A percentile compares a stretch with the other conserved stretches of the same genome.
phyloP scores from a whole-genome alignment of 2,888 invertebrate genomes.

The Caenorhabditis sp. region DNA sequence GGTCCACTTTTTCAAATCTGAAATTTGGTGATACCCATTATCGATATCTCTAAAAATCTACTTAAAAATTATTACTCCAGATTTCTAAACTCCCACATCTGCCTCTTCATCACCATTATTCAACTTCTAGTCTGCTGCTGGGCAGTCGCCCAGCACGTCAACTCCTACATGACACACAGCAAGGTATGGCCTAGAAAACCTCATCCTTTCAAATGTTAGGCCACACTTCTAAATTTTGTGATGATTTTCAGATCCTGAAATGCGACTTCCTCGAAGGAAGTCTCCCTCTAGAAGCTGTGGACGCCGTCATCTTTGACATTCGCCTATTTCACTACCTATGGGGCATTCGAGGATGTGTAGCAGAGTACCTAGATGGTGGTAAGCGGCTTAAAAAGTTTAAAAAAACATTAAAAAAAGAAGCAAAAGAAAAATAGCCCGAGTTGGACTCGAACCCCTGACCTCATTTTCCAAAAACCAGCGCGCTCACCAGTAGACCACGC shows the following conservation, averaged over 20 bases:
- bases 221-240: not conserved
- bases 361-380: constrained; percentile 81
- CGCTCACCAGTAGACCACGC: not conserved
- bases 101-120: constrained; percentile 72
- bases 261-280: constrained; percentile 79
- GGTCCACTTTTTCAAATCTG: not conserved
- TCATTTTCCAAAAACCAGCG: not conserved
- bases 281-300: constrained; percentile 75
- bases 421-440: not conserved
- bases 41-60: too few species aligned
- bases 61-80: constrained; percentile 32
- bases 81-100: constrained; percentile 78
- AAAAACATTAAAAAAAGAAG: not conserved
- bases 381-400: not conserved
- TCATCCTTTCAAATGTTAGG: not conserved
- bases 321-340: constrained; percentile 80
- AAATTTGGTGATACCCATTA: too few species aligned
- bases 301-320: constrained; percentile 78
- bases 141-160: constrained; percentile 79
- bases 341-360: constrained; percentile 81
- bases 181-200: constrained; percentile 62
- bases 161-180: constrained; percentile 71
- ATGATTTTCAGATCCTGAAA: constrained; percentile 73
- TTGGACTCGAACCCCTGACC: not conserved
- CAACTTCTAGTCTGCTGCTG: constrained; percentile 78